These are phyloP conservation scores for Callipepla squamata DNA, from an alignment of 2,113 vertebrate species.

Conservation along the genomic window DNA sequence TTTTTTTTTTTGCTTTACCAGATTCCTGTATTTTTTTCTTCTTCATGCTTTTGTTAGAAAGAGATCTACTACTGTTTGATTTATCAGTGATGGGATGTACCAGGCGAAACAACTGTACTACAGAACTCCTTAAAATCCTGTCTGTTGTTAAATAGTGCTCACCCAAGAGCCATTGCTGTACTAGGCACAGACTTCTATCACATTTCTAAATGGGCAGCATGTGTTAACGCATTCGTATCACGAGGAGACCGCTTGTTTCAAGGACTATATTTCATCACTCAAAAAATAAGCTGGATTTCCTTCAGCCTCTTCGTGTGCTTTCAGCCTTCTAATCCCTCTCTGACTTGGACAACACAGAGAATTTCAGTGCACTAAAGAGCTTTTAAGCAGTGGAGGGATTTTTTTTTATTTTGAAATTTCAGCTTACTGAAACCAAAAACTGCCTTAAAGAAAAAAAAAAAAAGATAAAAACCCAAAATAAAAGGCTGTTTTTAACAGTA, in stretches of 20 bases:
- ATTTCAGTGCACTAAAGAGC: neutral
- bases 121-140: neutral
- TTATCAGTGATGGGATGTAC: rapidly evolving
- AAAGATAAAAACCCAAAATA: neutral
- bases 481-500: neutral
- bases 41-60: neutral
- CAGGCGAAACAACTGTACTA: neutral
- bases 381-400: neutral
- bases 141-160: neutral
- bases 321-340: neutral
- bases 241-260: neutral
- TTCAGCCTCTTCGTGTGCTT: neutral
- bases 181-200: neutral
- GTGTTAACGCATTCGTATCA: neutral
- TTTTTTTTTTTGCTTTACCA: neutral
- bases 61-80: neutral
- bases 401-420: neutral
- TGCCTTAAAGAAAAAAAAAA: neutral
- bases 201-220: neutral
- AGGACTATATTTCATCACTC: neutral
- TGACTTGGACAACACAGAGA: neutral
- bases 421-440: neutral
- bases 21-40: neutral
- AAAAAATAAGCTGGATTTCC: neutral
- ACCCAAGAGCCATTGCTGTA: neutral